Conservation (phyloP, 1,140 invertebrate species). For the Procambarus clarkii region DNA sequence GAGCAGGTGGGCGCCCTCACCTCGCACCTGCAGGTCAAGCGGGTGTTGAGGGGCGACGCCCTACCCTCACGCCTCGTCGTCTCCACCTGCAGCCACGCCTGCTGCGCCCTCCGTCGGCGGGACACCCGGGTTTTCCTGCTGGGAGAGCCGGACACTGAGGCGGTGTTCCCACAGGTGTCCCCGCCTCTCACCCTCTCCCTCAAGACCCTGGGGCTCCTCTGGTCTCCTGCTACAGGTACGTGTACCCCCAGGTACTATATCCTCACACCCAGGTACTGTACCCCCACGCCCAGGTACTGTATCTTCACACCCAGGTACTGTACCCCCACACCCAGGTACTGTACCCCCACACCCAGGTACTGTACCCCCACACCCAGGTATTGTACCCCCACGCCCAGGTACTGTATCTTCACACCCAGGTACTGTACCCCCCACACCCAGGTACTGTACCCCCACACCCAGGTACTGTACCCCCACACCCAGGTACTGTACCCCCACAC, state of each 20-base stretch:
- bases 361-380: no score
- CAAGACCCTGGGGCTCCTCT: conserved; percentile 21
- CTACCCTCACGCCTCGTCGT: conserved; percentile 18
- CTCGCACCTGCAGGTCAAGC: conserved; percentile 23
- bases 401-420: no score
- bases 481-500: no score
- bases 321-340: no score
- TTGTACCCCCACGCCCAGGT: no score
- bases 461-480: no score
- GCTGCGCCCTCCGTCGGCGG: conserved; percentile 42
- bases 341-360: no score
- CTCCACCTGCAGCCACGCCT: conserved; percentile 31
- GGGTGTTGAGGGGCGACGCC: conserved; percentile 33
- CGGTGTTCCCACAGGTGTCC: conserved; percentile 50
- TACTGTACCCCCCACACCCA: no score
- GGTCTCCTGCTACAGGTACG: conserved; percentile 46
- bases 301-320: no score
- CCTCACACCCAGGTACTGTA: no score
- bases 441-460: no score
- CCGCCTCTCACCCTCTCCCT: conserved; percentile 36
- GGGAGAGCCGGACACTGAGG: conserved; percentile 38
- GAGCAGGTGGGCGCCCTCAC: conserved; percentile 30
- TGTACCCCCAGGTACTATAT: not conserved
- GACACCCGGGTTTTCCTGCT: conserved; percentile 54
- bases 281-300: no score